Evolutionary conservation across 2,888 invertebrate genomes (phyloP).

Genomic region (Abrostola triplasia): DNA sequence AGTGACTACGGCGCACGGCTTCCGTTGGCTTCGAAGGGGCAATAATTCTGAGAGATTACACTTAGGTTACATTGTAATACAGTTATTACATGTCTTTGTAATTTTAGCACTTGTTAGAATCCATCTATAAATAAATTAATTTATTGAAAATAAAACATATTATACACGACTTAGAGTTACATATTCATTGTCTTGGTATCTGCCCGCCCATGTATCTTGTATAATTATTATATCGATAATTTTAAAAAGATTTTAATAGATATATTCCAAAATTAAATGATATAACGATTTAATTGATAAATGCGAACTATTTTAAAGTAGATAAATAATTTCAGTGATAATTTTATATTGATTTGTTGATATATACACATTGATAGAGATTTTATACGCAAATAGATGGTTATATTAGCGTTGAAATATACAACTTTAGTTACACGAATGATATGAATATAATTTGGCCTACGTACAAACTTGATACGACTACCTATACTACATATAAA

Average conservation of each 20-base stretch:
- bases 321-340: constrained; percentile 38
- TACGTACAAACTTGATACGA: constrained; percentile 55
- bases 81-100: constrained; percentile 65
- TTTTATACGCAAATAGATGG: constrained; percentile 44
- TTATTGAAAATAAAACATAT: constrained; percentile 63
- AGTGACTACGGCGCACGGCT: constrained; percentile 86
- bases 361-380: constrained; percentile 40
- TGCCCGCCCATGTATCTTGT: constrained; percentile 56
- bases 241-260: constrained; percentile 51
- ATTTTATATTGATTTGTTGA: constrained; percentile 40
- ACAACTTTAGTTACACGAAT: constrained; percentile 35
- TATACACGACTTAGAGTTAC: constrained; percentile 59
- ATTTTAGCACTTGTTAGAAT: constrained; percentile 71
- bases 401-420: constrained; percentile 26
- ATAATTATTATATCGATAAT: constrained; percentile 41
- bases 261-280: constrained; percentile 54
- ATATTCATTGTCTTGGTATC: constrained; percentile 55
- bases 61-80: constrained; percentile 61
- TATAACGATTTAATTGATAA: constrained; percentile 47
- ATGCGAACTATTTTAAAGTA: constrained; percentile 42
- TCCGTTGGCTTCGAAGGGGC: constrained; percentile 82
- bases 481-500: constrained; percentile 37
- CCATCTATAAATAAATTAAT: constrained; percentile 63
- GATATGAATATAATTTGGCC: constrained; percentile 53
- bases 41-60: constrained; percentile 75